Conservation (phyloP, 2,797 vertebrate genomes). For the Dermochelys coriacea region DNA sequence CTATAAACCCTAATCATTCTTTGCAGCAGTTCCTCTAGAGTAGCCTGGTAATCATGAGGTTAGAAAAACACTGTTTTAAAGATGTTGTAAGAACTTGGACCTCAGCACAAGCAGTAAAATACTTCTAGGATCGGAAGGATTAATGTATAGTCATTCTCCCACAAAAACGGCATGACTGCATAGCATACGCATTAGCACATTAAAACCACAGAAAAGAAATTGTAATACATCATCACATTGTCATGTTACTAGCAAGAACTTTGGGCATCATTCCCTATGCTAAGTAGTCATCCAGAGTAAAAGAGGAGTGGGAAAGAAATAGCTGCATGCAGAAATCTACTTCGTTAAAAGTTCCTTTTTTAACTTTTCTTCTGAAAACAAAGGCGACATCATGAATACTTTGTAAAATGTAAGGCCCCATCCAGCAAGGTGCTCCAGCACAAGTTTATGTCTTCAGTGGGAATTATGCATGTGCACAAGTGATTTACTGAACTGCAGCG, state of each 20-base stretch:
- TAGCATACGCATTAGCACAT: constrained; percentile 48
- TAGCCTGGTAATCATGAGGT: constrained; percentile 51
- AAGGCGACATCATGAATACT: rapidly evolving
- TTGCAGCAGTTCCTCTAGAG: neutral
- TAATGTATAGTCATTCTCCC: constrained; percentile 31
- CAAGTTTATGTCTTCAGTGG: rapidly evolving
- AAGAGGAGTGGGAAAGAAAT: neutral
- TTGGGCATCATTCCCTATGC: neutral
- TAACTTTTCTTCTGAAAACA: neutral
- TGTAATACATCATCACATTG: constrained; percentile 39
- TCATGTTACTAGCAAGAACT: constrained; percentile 37
- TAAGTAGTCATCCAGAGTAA: neutral
- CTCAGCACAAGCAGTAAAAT: constrained; percentile 11
- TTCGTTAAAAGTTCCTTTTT: neutral
- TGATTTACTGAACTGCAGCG: neutral
- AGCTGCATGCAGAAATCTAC: neutral
- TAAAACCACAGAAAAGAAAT: neutral
- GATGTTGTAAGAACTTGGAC: constrained; percentile 31
- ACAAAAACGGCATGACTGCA: constrained; percentile 36
- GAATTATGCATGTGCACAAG: neutral
- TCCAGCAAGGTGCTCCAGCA: neutral
- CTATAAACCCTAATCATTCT: neutral
- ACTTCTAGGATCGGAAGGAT: constrained; percentile 25
- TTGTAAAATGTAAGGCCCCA: rapidly evolving
- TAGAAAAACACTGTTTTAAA: constrained; percentile 26